Base-by-base conservation (phyloP, 2,797 vertebrate genomes). In the Rhynchonycteris naso region DNA sequence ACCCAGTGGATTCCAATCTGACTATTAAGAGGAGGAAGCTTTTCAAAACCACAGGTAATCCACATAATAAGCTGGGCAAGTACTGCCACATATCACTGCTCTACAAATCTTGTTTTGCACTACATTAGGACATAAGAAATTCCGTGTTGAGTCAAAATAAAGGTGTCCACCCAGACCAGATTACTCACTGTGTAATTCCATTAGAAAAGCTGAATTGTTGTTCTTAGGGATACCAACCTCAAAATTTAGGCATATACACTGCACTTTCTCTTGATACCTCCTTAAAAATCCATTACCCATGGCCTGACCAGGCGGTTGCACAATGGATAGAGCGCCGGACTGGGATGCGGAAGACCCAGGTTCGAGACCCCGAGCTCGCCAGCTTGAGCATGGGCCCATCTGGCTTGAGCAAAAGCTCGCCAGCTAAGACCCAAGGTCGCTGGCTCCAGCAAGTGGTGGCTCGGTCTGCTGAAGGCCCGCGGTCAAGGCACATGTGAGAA, bases 31-130 rank as follows among this genome's bases (percentile, higher is more conserved):
- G 91, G 74, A 97, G 95, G 97, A 97, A 98, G 97, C 96, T 97
- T 97, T 97, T 97, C 97, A 94, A 97, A 97, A 97, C 97, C 96
- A 94, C 96, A 97, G 94, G 95, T 96, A 97, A 96, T 94, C 94
- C 95, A 95, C 72, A 95, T 95, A 96, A 96, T 97, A 96, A 97
- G 58, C 91, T 15, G 26, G 90, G 84, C 58, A 78, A 97, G 84
- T 63, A 71, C 63, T 63, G 72, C 95, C 91, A 96, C 94, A 65
- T 96, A 54, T 71, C 38, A 50, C 58, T 91, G 87, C 85, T 88
- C 50, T 1, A 59, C 89, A 91, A 6, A 74, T 94, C 58, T 83
- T 90, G 58, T 79, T 82, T 91, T 92, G 63, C 61, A 74, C 69
- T 96, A 28, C n/a, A 52, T 89, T 94, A 96, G 90, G 56, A 96